phyloP scores from a whole-genome alignment of 2,888 invertebrate species.

The Lydus trimaculatus region DNA sequence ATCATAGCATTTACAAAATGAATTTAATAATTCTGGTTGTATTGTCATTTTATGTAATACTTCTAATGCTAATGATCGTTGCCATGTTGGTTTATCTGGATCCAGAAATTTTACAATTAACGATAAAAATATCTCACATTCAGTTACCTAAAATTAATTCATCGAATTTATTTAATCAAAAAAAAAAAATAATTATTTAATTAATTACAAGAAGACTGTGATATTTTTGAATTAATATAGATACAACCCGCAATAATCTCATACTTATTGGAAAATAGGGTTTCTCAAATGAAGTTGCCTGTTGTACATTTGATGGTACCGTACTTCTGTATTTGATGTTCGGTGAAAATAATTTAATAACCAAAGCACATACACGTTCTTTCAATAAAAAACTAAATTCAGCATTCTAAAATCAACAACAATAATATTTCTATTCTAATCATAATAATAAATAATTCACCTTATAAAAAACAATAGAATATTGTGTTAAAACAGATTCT shows the following conservation, averaged over 20 bases:
- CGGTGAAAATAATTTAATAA: conserved; percentile 98
- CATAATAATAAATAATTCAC: conserved; percentile 57
- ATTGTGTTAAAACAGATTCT: conserved; percentile 90
- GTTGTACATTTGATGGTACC: conserved; percentile 67
- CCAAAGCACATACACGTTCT: conserved; percentile 96
- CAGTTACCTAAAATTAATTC: conserved; percentile 75
- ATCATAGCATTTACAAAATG: conserved; percentile 96
- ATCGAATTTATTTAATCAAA: conserved; percentile 14
- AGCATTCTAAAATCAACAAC: conserved; percentile 74
- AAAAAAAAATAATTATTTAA: conserved; percentile 19
- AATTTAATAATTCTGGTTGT: conserved; percentile 85
- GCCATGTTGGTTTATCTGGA: conserved; percentile 97
- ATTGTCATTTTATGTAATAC: conserved; percentile 94
- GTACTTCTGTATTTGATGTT: conserved; percentile 90
- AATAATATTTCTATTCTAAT: neutral
- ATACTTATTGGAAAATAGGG: conserved; percentile 98
- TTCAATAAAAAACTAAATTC: conserved; percentile 95
- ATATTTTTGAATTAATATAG: conserved; percentile 92
- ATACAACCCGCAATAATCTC: conserved; percentile 90
- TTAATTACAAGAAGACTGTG: conserved; percentile 82
- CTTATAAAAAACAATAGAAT: conserved; percentile 84
- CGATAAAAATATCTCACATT: conserved; percentile 98
- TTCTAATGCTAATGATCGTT: conserved; percentile 92
- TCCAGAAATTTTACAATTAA: conserved; percentile 97
- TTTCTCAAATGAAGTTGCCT: conserved; percentile 77